Evolutionary conservation across 2,797 vertebrate genomes (phyloP).

Genomic region (Esox lucius): DNA sequence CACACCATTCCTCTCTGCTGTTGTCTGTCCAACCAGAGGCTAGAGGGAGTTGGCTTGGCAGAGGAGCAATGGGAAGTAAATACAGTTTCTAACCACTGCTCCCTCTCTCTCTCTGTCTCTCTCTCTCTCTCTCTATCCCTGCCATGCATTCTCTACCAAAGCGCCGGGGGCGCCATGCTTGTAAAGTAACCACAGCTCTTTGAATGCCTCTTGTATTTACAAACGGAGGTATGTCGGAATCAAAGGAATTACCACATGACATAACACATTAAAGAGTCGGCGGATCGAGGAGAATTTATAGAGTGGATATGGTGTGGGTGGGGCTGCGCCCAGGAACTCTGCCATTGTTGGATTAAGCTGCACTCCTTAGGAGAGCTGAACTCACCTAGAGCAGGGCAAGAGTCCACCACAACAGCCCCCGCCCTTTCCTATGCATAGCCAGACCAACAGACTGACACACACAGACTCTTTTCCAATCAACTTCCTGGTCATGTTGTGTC

Average conservation of each 20-base stretch:
- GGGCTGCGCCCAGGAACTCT: constrained; percentile 77
- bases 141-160: constrained; percentile 85
- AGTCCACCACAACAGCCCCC: constrained; percentile 62
- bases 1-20: constrained; percentile 15
- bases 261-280: constrained; percentile 98
- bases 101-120: constrained; percentile 47
- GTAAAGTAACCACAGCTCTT: constrained; percentile 97
- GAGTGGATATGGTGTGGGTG: constrained; percentile 79
- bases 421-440: constrained; percentile 39
- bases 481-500: constrained; percentile 69
- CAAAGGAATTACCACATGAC: constrained; percentile 99
- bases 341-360: constrained; percentile 79
- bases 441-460: constrained; percentile 40
- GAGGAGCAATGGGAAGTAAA: constrained; percentile 67
- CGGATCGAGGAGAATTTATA: constrained; percentile 90
- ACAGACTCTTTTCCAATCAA: constrained; percentile 64
- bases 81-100: constrained; percentile 47
- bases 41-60: constrained; percentile 66
- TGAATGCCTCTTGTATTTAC: constrained; percentile 98
- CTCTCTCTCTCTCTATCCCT: constrained; percentile 63
- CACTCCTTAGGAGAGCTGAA: constrained; percentile 61
- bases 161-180: constrained; percentile 87
- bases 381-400: constrained; percentile 68
- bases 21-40: constrained; percentile 61
- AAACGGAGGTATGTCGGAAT: constrained; percentile 98